These are phyloP conservation scores for Abscondita cerata DNA, from an alignment of 2,888 invertebrate genomes.

Conservation along the genomic window DNA sequence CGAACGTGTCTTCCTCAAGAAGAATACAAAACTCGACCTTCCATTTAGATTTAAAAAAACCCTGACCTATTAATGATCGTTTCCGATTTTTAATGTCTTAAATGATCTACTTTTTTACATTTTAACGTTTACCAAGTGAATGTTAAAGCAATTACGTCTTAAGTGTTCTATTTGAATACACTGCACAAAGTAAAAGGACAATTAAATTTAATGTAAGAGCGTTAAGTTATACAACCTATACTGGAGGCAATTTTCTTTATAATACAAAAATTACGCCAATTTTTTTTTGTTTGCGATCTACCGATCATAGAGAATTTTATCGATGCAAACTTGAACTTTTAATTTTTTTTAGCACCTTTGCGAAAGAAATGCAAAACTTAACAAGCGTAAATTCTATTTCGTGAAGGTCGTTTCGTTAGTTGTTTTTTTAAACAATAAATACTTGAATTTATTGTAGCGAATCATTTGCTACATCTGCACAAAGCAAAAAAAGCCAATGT, in stretches of 20 bases:
- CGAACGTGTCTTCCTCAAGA: conserved; percentile 5
- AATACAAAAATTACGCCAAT: background rate
- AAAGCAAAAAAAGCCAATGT: no score
- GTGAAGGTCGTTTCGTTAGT: no score
- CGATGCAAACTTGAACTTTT: background rate
- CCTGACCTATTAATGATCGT: conserved; percentile 23
- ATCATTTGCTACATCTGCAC: no score
- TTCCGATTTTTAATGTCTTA: background rate
- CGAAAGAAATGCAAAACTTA: no score
- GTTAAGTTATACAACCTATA: conserved; percentile 1
- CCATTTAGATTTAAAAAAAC: conserved; percentile 17
- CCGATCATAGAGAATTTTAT: background rate
- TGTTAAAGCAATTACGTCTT: conserved; percentile 8
- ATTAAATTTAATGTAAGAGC: conserved; percentile 4
- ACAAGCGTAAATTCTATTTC: no score
- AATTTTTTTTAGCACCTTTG: background rate
- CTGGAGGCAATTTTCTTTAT: background rate
- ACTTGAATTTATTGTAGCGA: no score
- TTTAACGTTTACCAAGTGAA: conserved; percentile 4
- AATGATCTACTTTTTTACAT: conserved; percentile 20
- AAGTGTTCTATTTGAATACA: conserved; percentile 10
- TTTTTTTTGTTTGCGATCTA: background rate
- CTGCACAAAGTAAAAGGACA: conserved; percentile 10
- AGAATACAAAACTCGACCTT: conserved; percentile 20
- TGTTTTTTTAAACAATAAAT: no score